Conservation (phyloP, 2,113 vertebrate species). For the Archilochus colubris region DNA sequence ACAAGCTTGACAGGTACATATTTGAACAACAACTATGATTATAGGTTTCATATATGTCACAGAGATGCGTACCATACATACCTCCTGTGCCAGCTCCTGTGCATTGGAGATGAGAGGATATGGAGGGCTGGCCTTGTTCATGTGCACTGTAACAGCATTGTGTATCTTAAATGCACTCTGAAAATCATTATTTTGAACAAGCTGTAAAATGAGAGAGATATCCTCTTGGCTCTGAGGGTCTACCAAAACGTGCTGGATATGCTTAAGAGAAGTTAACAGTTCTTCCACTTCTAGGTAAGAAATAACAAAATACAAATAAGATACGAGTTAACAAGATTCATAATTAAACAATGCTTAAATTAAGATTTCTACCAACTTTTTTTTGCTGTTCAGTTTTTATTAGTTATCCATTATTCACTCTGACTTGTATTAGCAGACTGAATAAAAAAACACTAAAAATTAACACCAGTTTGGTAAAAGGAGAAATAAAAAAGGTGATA, state of each 20-base stretch:
- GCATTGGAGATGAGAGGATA: conserved; percentile 87
- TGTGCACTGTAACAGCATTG: conserved; percentile 86
- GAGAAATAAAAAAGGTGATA: not conserved
- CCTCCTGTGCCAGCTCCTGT: conserved; percentile 91
- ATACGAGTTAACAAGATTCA: not conserved
- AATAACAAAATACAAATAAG: conserved; percentile 58
- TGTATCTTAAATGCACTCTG: conserved; percentile 90
- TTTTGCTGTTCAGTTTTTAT: not conserved
- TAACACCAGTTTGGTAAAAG: not conserved
- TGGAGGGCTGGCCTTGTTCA: conserved; percentile 85
- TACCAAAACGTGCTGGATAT: conserved; percentile 82
- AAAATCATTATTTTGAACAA: conserved; percentile 89
- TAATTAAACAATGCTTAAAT: not conserved
- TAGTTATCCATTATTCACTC: not conserved
- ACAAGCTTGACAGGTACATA: conserved; percentile 22
- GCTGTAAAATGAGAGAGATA: conserved; percentile 85
- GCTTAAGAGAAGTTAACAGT: conserved; percentile 86
- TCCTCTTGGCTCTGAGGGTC: conserved; percentile 95
- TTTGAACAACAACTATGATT: conserved; percentile 48
- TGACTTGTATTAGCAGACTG: not conserved
- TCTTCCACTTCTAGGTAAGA: conserved; percentile 87
- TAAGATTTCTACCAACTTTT: not conserved
- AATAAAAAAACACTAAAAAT: not conserved
- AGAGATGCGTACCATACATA: conserved; percentile 74
- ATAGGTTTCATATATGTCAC: not conserved